These are phyloP conservation scores for Drosophila ficusphila DNA, from an alignment of 1,140 invertebrate genomes.

Conservation along the genomic window DNA sequence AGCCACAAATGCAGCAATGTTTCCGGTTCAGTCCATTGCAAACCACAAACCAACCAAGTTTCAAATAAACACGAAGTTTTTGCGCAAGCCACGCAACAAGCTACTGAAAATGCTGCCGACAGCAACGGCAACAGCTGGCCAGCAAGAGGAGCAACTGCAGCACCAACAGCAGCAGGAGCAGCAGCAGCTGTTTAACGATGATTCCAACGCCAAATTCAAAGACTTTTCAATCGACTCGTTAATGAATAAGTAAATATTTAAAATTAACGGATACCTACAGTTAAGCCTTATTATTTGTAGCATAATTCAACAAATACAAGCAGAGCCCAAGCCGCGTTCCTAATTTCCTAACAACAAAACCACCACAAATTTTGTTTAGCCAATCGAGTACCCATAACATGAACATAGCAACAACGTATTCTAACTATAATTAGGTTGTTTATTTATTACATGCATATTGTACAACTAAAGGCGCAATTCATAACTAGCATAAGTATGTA, in stretches of 20 bases:
- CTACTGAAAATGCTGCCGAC: conserved; percentile 63
- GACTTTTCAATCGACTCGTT: conserved; percentile 84
- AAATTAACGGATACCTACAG: conserved; percentile 22
- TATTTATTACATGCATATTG: conserved; percentile 73
- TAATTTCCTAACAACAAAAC: conserved; percentile 34
- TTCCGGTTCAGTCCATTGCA: conserved; percentile 8
- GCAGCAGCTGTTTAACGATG: conserved; percentile 60
- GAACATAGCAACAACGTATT: conserved; percentile 44
- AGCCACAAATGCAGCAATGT: background rate
- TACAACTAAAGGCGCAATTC: conserved; percentile 53
- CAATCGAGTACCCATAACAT: conserved; percentile 52
- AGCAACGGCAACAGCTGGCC: conserved; percentile 10
- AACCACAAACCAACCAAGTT: conserved; percentile 68
- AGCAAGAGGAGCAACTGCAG: conserved; percentile 21
- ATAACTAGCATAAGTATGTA: conserved; percentile 54
- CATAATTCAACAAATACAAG: conserved; percentile 51
- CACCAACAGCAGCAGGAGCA: conserved; percentile 37
- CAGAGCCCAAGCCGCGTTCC: conserved; percentile 63
- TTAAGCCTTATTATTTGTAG: conserved; percentile 63
- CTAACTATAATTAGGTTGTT: conserved; percentile 59
- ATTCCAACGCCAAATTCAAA: conserved; percentile 83
- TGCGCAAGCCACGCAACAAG: conserved; percentile 79
- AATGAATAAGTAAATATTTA: conserved; percentile 72
- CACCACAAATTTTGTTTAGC: conserved; percentile 60
- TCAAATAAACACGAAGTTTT: conserved; percentile 82